Percentiles rank a stretch among this genome's conserved stretches.
phyloP scores from a whole-genome alignment of 2,113 vertebrate genomes.

The Brachirus orientalis region DNA sequence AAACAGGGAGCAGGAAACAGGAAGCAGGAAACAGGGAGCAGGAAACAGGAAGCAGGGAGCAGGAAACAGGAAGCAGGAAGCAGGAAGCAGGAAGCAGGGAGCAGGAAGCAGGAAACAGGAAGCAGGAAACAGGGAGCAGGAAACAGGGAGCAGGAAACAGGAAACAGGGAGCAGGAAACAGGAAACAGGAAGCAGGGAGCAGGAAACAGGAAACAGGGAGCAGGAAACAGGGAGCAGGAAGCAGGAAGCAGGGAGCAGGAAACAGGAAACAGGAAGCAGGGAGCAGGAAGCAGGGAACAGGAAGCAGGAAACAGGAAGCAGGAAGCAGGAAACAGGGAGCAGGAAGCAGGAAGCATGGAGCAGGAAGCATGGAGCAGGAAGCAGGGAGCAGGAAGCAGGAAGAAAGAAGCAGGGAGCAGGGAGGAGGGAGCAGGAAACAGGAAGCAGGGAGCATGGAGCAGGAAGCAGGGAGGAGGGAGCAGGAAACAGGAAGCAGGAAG shows the following conservation, averaged over 20 bases:
- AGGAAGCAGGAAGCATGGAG: too few relatives aligned
- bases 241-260: not conserved
- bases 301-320: conserved; percentile 65
- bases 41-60: not conserved
- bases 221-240: too few relatives aligned
- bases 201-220: too few relatives aligned
- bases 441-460: not conserved
- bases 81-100: not conserved
- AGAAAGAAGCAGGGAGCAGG: not conserved
- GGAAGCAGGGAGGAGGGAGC: not conserved
- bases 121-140: too few relatives aligned
- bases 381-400: conserved; percentile 60
- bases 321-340: not conserved
- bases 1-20: too few relatives aligned
- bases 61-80: too few relatives aligned
- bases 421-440: not conserved
- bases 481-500: too few relatives aligned
- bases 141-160: not conserved
- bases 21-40: conserved; percentile 5
- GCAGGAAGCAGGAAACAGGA: too few relatives aligned
- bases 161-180: too few relatives aligned
- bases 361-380: too few relatives aligned
- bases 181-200: not conserved
- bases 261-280: too few relatives aligned
- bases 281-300: not conserved